phyloP scores from a whole-genome alignment of 2,888 invertebrate species.

The Caenorhabditis doughertyi region DNA sequence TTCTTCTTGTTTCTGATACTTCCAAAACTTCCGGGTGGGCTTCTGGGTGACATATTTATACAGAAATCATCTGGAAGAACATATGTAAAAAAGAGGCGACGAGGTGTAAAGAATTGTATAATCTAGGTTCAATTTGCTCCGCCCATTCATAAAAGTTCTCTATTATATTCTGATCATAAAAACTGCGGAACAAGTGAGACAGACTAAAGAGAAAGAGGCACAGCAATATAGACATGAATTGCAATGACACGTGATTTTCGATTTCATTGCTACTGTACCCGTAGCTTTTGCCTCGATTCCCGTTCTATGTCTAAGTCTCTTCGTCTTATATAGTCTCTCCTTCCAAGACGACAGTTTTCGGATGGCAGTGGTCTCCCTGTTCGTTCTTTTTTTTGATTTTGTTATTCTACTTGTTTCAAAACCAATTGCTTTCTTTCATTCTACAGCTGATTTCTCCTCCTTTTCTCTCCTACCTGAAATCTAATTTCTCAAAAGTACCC shows the following conservation, averaged over 20 bases:
- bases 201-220: conserved; percentile 15
- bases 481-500: conserved; percentile 19
- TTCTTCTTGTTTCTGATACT: conserved; percentile 8
- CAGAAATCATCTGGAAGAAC: background rate
- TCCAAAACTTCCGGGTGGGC: conserved; percentile 37
- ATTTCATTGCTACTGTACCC: conserved; percentile 40
- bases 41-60: conserved; percentile 8
- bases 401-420: background rate
- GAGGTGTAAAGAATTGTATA: conserved; percentile 2
- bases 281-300: conserved; percentile 38
- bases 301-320: conserved; percentile 36
- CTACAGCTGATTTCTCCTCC: background rate
- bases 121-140: conserved; percentile 13
- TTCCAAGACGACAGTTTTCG: conserved; percentile 11
- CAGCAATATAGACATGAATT: conserved; percentile 10
- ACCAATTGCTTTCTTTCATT: background rate
- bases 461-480: conserved; percentile 5
- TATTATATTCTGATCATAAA: conserved; percentile 35
- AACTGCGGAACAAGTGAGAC: conserved; percentile 43
- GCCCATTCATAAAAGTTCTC: conserved; percentile 36
- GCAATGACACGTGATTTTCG: conserved; percentile 43
- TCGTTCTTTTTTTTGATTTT: background rate
- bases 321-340: conserved; percentile 20
- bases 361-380: background rate
- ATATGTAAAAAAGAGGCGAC: background rate